These are phyloP conservation scores for Perodicticus potto DNA, from an alignment of 2,797 vertebrate species.

Conservation along the genomic window DNA sequence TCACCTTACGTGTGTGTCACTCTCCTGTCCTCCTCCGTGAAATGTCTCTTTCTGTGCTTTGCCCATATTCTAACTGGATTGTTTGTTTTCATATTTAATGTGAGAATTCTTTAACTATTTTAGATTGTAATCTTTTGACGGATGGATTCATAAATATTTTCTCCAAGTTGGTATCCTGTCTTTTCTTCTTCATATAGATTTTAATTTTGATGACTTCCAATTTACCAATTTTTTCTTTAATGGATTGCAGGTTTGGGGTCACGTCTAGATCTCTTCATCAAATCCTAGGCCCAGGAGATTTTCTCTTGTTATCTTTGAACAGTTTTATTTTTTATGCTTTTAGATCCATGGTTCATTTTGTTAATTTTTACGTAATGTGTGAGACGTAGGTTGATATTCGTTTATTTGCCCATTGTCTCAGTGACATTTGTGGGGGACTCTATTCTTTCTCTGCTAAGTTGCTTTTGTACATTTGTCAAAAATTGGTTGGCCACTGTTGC, in stretches of 20 bases:
- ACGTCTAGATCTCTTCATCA: not conserved
- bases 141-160: not conserved
- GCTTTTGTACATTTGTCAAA: not conserved
- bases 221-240: slow-evolving; percentile 4
- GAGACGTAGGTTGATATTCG: not conserved
- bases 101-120: not conserved
- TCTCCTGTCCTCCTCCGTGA: not conserved
- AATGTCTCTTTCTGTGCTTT: not conserved
- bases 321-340: not conserved
- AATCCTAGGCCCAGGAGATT: not conserved
- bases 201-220: not conserved
- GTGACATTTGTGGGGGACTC: not conserved
- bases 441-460: not conserved
- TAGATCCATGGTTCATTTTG: not conserved
- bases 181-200: not conserved
- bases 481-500: not conserved
- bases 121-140: not conserved
- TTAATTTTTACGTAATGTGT: not conserved
- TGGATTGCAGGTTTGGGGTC: not conserved
- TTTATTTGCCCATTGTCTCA: not conserved
- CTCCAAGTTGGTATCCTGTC: not conserved
- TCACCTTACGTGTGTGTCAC: not conserved
- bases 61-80: not conserved
- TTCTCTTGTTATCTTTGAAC: not conserved
- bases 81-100: not conserved